A percentile compares a stretch with the other conserved stretches of the same genome.
Evolutionary conservation across 2,113 vertebrate genomes (phyloP).

Genomic region (Crotalus viridis): DNA sequence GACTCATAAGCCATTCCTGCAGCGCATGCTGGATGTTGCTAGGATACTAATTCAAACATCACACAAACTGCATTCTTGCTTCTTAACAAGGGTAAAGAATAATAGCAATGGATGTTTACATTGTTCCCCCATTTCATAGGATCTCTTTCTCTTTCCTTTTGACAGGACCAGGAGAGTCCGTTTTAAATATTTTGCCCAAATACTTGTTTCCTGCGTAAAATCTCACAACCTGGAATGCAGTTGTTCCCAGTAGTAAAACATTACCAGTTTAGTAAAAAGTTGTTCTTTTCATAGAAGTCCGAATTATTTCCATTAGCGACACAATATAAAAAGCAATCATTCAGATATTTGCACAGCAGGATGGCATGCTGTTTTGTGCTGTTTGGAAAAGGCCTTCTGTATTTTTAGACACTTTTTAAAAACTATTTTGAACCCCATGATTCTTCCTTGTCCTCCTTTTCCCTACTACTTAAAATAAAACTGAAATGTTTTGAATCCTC

Average conservation of each 20-base stretch:
- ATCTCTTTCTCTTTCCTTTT: background rate
- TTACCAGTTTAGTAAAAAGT: conserved; percentile 53
- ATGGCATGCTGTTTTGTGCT: background rate
- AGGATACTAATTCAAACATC: background rate
- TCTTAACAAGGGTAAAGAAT: background rate
- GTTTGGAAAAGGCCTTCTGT: background rate
- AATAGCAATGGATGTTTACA: background rate
- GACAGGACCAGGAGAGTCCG: conserved; percentile 17
- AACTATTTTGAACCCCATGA: conserved; percentile 1
- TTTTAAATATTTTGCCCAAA: conserved; percentile 3
- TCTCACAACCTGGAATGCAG: conserved; percentile 25
- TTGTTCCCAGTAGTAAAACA: conserved; percentile 36
- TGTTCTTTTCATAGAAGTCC: conserved; percentile 55
- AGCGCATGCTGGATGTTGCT: background rate
- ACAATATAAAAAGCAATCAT: conserved; percentile 44
- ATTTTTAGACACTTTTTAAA: conserved; percentile 53
- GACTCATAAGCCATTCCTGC: background rate
- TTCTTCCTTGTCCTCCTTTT: conserved; percentile 18
- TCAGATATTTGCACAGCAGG: conserved; percentile 50
- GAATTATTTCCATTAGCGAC: conserved; percentile 62
- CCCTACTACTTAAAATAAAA: background rate
- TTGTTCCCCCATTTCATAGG: background rate
- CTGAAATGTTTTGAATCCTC: conserved; percentile 21
- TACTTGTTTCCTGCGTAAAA: conserved; percentile 36
- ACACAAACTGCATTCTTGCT: background rate